phyloP scores from a whole-genome alignment of 2,888 invertebrate species.

The Caenorhabditis sp. region DNA sequence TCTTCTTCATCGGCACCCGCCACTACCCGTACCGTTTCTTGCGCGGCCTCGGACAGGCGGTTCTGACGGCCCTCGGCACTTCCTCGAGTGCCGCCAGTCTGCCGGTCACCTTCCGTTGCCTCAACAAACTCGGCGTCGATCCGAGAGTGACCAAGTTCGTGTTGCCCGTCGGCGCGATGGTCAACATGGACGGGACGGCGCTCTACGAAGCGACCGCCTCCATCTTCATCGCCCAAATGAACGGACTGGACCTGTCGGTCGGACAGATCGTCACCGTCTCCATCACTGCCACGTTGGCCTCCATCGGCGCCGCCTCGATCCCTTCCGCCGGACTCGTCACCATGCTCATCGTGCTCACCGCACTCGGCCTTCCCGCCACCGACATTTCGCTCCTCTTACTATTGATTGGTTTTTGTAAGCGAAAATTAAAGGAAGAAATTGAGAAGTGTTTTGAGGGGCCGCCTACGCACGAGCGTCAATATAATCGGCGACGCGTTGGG shows the following conservation, averaged over 20 bases:
- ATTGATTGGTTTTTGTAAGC: constrained; percentile 82
- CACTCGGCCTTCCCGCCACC: constrained; percentile 80
- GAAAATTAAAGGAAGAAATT: no score
- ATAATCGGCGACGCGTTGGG: constrained; percentile 96
- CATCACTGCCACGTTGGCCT: constrained; percentile 95
- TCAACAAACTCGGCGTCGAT: constrained; percentile 84
- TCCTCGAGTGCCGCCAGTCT: constrained; percentile 85
- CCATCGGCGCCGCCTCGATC: constrained; percentile 96
- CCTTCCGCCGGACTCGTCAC: constrained; percentile 79
- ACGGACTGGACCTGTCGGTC: constrained; percentile 86
- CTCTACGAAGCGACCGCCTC: constrained; percentile 91
- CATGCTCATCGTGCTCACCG: constrained; percentile 80
- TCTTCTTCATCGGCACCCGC: constrained; percentile 83
- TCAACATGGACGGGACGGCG: constrained; percentile 85
- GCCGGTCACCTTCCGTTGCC: constrained; percentile 84
- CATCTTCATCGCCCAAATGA: constrained; percentile 91
- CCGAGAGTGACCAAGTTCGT: constrained; percentile 83
- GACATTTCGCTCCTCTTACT: constrained; percentile 81
- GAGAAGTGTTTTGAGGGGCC: no score
- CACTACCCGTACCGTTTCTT: constrained; percentile 75
- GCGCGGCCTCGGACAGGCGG: constrained; percentile 84
- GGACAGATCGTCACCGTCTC: constrained; percentile 90
- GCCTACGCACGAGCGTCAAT: constrained; percentile 87
- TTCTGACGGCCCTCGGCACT: constrained; percentile 84
- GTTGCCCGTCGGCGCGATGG: constrained; percentile 81